Evolutionary conservation across 2,113 vertebrate species (phyloP).

Genomic region (Thamnaconus septentrionalis): DNA sequence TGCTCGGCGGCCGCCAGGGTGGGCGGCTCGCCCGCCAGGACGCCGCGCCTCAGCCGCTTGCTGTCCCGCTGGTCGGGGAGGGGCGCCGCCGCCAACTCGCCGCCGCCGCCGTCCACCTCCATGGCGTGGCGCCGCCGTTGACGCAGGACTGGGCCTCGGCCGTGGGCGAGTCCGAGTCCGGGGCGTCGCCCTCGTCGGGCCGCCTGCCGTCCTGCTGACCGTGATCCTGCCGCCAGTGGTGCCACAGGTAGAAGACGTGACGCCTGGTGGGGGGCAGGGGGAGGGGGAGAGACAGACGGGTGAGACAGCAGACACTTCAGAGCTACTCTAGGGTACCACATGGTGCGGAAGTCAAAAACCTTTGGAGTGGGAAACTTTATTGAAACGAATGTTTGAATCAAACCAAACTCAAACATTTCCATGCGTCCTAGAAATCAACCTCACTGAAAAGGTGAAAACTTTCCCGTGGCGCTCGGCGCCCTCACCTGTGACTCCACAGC

Average conservation of each 20-base stretch:
- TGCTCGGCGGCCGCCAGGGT: conserved; percentile 79
- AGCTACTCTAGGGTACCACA: no score
- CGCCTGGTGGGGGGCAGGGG: conserved; percentile 70
- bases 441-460: not conserved
- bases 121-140: conserved; percentile 73
- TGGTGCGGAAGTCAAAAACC: no score
- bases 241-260: conserved; percentile 87
- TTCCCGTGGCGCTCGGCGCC: no score
- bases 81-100: conserved; percentile 79
- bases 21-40: conserved; percentile 66
- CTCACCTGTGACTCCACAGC: conserved; percentile 96
- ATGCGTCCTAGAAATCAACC: not conserved
- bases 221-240: conserved; percentile 79
- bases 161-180: conserved; percentile 54
- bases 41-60: conserved; percentile 89
- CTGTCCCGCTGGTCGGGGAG: conserved; percentile 79
- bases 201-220: conserved; percentile 35
- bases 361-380: no score
- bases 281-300: not conserved
- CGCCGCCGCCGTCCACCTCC: conserved; percentile 84
- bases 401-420: not conserved
- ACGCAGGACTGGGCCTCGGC: not conserved
- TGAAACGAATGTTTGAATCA: no score
- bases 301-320: no score
- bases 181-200: conserved; percentile 20